Evolutionary conservation across 1,140 invertebrate genomes (phyloP).

Genomic region (Parasteatoda tepidariorum): DNA sequence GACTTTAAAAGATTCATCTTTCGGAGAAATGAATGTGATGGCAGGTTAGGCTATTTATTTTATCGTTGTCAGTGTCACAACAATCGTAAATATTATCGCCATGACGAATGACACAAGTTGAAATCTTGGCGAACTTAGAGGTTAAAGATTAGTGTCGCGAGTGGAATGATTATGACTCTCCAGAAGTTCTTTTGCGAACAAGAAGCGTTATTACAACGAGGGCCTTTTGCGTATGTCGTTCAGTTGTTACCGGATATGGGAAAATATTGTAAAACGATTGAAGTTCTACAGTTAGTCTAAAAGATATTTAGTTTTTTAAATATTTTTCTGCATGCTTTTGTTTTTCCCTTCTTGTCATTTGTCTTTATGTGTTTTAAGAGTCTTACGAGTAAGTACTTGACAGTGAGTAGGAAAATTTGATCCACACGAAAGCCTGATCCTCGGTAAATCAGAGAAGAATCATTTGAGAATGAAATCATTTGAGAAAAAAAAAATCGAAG

Average conservation of each 20-base stretch:
- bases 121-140: not conserved
- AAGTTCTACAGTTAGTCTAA: not conserved
- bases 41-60: conserved; percentile 2
- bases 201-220: not conserved
- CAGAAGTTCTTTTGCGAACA: not conserved
- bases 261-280: not conserved
- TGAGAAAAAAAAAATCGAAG: too few relatives aligned
- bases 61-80: conserved; percentile 15
- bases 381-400: too few relatives aligned
- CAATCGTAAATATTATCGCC: conserved; percentile 2
- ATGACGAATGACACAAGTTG: not conserved
- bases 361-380: too few relatives aligned
- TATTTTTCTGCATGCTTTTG: too few relatives aligned
- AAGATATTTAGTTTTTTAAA: not conserved
- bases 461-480: too few relatives aligned
- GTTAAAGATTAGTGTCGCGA: conserved; percentile 32
- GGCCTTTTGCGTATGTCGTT: too few relatives aligned
- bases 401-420: too few relatives aligned
- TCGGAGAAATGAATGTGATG: too few relatives aligned
- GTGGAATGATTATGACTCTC: conserved; percentile 12
- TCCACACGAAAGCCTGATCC: too few relatives aligned
- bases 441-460: too few relatives aligned
- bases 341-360: too few relatives aligned
- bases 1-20: not conserved
- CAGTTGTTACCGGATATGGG: too few relatives aligned